phyloP scores from a whole-genome alignment of 64 coral and sea anemone genomes.

The Actinia equina region DNA sequence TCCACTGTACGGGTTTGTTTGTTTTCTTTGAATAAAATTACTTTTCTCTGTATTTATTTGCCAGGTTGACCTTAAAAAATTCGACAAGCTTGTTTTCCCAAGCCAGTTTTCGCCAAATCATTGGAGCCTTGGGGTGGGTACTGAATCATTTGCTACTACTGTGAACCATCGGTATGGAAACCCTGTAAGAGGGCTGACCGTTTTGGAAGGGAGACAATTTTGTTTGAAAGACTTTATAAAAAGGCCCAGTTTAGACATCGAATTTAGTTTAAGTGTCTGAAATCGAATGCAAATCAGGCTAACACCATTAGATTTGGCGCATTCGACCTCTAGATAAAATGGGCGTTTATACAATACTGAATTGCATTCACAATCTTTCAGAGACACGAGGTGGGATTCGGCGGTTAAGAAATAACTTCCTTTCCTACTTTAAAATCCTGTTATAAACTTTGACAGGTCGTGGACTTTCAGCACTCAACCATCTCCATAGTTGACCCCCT shows the following conservation, averaged over 20 bases:
- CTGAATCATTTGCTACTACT: neutral
- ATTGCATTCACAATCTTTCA: neutral
- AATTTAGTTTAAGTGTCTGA: too few species aligned
- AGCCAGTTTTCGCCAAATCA: neutral
- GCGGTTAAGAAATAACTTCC: neutral
- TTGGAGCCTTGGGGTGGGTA: slow-evolving; percentile 2
- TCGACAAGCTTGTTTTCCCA: slow-evolving; percentile 7
- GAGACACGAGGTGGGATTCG: neutral
- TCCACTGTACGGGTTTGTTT: neutral
- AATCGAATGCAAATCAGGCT: too few species aligned
- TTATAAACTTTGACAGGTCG: neutral
- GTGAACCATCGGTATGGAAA: neutral
- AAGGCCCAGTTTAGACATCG: too few species aligned
- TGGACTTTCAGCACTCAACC: neutral
- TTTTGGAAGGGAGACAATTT: too few species aligned
- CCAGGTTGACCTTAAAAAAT: slow-evolving; percentile 2
- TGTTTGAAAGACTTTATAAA: too few species aligned
- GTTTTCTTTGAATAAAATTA: neutral
- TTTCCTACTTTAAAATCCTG: neutral
- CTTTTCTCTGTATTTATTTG: neutral
- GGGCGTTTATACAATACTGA: neutral
- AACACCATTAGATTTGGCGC: too few species aligned
- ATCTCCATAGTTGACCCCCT: slow-evolving; percentile 6
- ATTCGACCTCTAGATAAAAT: neutral
- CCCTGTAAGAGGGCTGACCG: too few species aligned